Evolutionary conservation across 2,113 vertebrate genomes (phyloP).

Genomic region (Ammodramus savannarum): DNA sequence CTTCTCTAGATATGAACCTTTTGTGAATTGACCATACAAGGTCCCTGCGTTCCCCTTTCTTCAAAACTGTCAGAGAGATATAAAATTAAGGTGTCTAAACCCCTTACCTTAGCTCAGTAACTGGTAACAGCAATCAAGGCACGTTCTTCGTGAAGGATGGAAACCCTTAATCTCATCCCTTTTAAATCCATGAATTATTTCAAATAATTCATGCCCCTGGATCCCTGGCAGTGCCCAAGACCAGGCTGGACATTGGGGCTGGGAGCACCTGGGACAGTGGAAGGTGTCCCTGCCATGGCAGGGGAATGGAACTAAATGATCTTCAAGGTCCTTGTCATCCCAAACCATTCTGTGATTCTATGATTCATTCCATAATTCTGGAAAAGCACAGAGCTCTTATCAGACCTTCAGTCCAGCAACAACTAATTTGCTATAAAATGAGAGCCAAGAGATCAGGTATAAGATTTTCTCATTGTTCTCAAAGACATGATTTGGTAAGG

Average conservation of each 20-base stretch:
- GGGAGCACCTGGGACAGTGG: rapidly evolving
- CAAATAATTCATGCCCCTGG: not conserved
- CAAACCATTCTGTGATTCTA: not conserved
- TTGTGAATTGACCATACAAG: not conserved
- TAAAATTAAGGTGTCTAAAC: not conserved
- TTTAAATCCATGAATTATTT: not conserved
- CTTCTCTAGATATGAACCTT: not conserved
- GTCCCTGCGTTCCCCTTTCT: not conserved
- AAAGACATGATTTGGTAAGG: not conserved
- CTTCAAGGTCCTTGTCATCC: not conserved
- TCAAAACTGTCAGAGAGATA: not conserved
- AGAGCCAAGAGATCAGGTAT: not conserved
- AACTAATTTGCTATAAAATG: not conserved
- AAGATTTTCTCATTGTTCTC: not conserved
- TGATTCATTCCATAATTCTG: not conserved
- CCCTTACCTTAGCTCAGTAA: not conserved
- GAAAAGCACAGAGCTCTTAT: not conserved
- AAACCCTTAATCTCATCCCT: not conserved
- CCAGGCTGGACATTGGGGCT: not conserved
- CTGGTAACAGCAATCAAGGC: not conserved
- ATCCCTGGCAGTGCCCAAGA: not conserved
- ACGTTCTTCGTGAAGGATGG: not conserved
- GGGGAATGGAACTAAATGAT: rapidly evolving
- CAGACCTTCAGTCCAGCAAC: not conserved
- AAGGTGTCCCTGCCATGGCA: not conserved